A percentile compares a stretch with the other conserved stretches of the same genome.
Evolutionary conservation across 2,888 invertebrate genomes (phyloP).

Genomic region (Pachliopta kotzebuea): DNA sequence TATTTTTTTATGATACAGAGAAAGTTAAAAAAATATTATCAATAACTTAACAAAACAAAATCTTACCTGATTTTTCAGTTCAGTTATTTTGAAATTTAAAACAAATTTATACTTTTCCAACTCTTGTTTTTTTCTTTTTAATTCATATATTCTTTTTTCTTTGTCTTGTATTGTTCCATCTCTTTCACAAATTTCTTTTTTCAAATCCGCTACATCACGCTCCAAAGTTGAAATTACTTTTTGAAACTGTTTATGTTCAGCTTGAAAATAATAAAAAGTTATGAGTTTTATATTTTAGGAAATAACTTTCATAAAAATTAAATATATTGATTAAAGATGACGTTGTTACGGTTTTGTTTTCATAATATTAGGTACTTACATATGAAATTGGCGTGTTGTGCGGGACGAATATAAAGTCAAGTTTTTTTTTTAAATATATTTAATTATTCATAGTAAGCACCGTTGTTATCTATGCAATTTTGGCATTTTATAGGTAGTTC

Average conservation of each 20-base stretch:
- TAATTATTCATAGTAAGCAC: too few species aligned
- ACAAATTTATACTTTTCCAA: conserved; percentile 96
- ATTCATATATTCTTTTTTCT: conserved; percentile 90
- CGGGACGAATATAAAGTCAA: too few species aligned
- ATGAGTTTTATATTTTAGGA: background rate
- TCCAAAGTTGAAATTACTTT: conserved; percentile 86
- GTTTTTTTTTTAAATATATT: too few species aligned
- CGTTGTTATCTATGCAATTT: too few species aligned
- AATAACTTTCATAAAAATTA: conserved; percentile 1
- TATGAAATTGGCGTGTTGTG: too few species aligned
- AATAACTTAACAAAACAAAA: background rate
- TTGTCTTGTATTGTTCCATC: conserved; percentile 92
- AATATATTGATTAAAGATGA: background rate
- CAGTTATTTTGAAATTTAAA: conserved; percentile 93
- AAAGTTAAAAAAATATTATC: background rate
- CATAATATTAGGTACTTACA: too few species aligned
- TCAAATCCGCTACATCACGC: conserved; percentile 88
- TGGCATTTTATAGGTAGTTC: too few species aligned
- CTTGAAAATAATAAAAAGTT: conserved; percentile 43
- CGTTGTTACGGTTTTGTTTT: background rate
- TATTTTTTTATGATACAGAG: background rate
- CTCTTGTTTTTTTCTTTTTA: conserved; percentile 92
- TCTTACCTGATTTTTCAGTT: conserved; percentile 86
- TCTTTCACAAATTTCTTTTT: conserved; percentile 91
- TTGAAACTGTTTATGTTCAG: conserved; percentile 87